These are phyloP conservation scores for Yasuhikotakia modesta DNA, from an alignment of 2,797 vertebrate genomes.

Conservation along the genomic window DNA sequence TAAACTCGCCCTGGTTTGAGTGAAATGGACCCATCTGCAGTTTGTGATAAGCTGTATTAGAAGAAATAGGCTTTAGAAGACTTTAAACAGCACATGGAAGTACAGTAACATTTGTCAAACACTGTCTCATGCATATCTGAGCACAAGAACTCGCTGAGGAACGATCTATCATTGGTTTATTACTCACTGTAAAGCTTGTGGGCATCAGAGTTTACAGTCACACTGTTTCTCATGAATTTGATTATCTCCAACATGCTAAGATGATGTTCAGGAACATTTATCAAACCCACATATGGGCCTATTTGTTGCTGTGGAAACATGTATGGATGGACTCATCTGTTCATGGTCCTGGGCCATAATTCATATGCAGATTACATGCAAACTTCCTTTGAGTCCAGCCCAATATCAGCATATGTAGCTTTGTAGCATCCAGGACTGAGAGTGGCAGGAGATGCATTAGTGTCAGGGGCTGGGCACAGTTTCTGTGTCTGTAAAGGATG, in stretches of 20 bases:
- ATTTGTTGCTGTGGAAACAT: conserved; percentile 24
- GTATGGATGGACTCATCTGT: not conserved
- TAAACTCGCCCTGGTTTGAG: conserved; percentile 28
- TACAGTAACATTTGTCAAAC: not conserved
- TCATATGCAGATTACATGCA: not conserved
- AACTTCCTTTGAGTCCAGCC: not conserved
- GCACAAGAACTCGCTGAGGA: not conserved
- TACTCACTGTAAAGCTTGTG: not conserved
- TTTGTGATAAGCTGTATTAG: conserved; percentile 36
- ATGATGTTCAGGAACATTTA: conserved; percentile 25
- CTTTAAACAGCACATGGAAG: not conserved
- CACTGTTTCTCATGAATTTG: conserved; percentile 17
- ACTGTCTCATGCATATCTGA: not conserved
- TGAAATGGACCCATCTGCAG: conserved; percentile 47
- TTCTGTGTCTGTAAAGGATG: conserved; percentile 8
- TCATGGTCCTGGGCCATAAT: not conserved
- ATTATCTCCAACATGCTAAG: conserved; percentile 16
- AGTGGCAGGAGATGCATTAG: conserved; percentile 10
- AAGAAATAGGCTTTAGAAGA: conserved; percentile 13
- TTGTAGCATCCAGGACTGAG: conserved; percentile 3
- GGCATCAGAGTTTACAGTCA: conserved; percentile 12
- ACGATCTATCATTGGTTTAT: conserved; percentile 25
- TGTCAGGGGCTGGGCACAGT: conserved; percentile 21
- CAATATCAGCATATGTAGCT: not conserved
- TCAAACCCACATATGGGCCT: conserved; percentile 16